These are phyloP conservation scores for Schizopygopsis malacanthus DNA, from an alignment of 2,797 vertebrate genomes.

Conservation along the genomic window DNA sequence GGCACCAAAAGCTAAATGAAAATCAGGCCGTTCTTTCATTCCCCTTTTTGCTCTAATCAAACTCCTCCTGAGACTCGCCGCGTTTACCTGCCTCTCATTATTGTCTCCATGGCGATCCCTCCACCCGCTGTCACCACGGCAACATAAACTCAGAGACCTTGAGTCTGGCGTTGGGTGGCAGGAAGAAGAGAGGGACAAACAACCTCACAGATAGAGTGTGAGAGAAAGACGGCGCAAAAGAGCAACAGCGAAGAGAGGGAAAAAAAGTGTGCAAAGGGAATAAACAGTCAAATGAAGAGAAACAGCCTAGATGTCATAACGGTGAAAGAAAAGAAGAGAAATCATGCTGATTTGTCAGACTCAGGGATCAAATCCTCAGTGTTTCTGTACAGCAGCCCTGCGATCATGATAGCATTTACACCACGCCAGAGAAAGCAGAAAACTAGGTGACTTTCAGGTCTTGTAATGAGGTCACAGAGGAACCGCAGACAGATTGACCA, in stretches of 20 bases:
- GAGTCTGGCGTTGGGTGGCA: conserved; percentile 34
- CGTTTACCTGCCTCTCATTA: conserved; percentile 58
- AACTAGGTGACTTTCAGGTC: conserved; percentile 24
- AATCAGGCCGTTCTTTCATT: conserved; percentile 1
- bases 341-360: not conserved
- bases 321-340: not conserved
- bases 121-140: conserved; percentile 63
- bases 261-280: conserved; percentile 1
- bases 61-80: conserved; percentile 36
- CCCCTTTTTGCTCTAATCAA: conserved; percentile 31
- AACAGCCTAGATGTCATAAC: conserved; percentile 48
- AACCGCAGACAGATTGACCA: not conserved
- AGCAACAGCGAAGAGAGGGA: not conserved
- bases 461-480: not conserved
- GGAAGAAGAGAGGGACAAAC: conserved; percentile 14
- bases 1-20: conserved; percentile 10
- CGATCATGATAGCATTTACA: not conserved
- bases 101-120: conserved; percentile 67
- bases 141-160: conserved; percentile 54
- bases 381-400: not conserved
- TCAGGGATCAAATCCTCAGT: not conserved
- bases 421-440: not conserved
- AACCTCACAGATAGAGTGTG: not conserved
- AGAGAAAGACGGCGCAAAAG: not conserved
- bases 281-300: conserved; percentile 1